phyloP scores from a whole-genome alignment of 2,113 vertebrate genomes.

The Silurus glanis region DNA sequence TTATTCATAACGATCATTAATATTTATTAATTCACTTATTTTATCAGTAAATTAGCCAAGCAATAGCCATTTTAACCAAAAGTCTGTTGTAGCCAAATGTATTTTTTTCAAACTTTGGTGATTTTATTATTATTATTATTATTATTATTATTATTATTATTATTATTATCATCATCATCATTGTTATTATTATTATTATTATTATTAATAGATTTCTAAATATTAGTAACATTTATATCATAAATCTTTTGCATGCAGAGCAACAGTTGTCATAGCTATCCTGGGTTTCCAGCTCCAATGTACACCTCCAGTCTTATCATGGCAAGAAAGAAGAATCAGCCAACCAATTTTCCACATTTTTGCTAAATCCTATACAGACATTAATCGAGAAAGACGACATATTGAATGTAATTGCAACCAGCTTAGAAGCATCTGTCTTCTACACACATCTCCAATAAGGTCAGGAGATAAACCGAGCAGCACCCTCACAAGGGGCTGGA shows the following conservation, averaged over 20 bases:
- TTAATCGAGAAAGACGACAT: background rate
- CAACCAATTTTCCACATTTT: background rate
- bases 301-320: background rate
- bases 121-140: background rate
- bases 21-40: background rate
- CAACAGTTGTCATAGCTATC: background rate
- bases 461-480: slow-evolving; percentile 16
- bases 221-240: background rate
- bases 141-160: background rate
- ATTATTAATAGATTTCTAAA: background rate
- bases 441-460: background rate
- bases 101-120: background rate
- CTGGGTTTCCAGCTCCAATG: background rate
- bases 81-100: background rate
- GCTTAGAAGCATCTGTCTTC: background rate
- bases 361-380: background rate
- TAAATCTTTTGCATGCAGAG: background rate
- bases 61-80: background rate
- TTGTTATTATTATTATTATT: background rate
- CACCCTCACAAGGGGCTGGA: background rate
- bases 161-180: background rate
- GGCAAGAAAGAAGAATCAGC: background rate
- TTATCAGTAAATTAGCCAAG: background rate
- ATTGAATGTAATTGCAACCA: background rate
- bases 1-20: background rate